phyloP scores from a whole-genome alignment of 2,888 invertebrate genomes.

The Lordiphosa fenestrarum region DNA sequence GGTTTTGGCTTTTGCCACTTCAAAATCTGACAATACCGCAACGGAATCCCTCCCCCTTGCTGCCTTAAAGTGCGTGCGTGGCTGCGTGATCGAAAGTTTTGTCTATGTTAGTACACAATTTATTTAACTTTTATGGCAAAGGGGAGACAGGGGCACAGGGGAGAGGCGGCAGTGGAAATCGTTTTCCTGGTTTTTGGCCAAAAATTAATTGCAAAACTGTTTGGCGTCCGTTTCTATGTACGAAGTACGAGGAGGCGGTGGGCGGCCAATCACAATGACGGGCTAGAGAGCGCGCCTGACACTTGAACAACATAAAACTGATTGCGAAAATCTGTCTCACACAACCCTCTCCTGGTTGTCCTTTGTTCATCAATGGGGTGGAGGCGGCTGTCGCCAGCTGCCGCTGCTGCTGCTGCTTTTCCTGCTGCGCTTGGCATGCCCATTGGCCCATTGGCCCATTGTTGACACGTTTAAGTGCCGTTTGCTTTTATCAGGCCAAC shows the following conservation, averaged over 20 bases:
- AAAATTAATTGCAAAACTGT: constrained; percentile 75
- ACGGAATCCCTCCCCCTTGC: constrained; percentile 1
- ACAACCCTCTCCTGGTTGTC: constrained; percentile 30
- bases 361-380: constrained; percentile 63
- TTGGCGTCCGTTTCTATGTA: constrained; percentile 40
- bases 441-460: constrained; percentile 48
- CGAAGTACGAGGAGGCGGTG: constrained; percentile 8
- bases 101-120: constrained; percentile 68
- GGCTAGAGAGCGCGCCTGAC: constrained; percentile 37
- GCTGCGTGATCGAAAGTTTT: constrained; percentile 71
- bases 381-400: constrained; percentile 1
- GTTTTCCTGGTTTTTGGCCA: constrained; percentile 55
- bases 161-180: constrained; percentile 25
- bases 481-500: constrained; percentile 64
- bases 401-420: constrained; percentile 7
- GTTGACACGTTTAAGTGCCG: constrained; percentile 75
- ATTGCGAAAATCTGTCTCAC: constrained; percentile 70
- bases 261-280: constrained; percentile 63
- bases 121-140: constrained; percentile 72
- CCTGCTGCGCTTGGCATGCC: constrained; percentile 60
- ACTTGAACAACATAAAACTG: constrained; percentile 73
- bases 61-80: constrained; percentile 55
- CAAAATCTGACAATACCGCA: constrained; percentile 62
- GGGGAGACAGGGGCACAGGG: constrained; percentile 20
- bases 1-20: constrained; percentile 52